phyloP scores from a whole-genome alignment of 1,140 invertebrate genomes.

The Drosophila willistoni region DNA sequence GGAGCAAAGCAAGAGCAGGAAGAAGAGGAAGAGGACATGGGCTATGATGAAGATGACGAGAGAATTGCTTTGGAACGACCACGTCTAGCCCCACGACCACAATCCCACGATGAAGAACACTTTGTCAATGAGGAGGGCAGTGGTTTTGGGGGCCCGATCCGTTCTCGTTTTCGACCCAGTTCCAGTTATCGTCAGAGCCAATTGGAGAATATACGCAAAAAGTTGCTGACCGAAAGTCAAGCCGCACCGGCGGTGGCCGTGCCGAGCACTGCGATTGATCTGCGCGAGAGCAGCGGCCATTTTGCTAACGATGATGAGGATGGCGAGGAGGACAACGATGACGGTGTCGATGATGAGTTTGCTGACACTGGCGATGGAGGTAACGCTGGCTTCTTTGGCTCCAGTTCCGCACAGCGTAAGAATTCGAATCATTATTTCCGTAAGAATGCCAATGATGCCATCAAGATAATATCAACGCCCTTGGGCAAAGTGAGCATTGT shows the following conservation, averaged over 20 bases:
- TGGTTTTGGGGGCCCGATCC: constrained; percentile 52
- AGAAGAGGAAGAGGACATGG: constrained; percentile 81
- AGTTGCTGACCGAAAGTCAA: constrained; percentile 65
- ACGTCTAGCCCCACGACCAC: constrained; percentile 44
- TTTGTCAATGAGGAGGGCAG: constrained; percentile 78
- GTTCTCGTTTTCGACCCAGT: constrained; percentile 56
- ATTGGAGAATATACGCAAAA: constrained; percentile 68
- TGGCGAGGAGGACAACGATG: constrained; percentile 79
- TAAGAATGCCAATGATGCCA: constrained; percentile 82
- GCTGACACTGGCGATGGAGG: constrained; percentile 57
- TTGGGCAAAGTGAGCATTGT: constrained; percentile 82
- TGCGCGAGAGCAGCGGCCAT: constrained; percentile 83
- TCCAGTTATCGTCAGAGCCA: constrained; percentile 52
- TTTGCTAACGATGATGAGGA: constrained; percentile 83
- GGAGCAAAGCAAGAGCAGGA: too few species aligned
- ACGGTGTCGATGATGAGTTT: constrained; percentile 76
- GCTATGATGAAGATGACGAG: constrained; percentile 80
- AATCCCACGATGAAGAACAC: constrained; percentile 62
- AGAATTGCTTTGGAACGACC: constrained; percentile 71
- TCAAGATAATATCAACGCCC: constrained; percentile 82
- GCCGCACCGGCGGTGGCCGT: constrained; percentile 51
- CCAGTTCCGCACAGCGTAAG: constrained; percentile 54
- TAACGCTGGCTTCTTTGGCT: constrained; percentile 70
- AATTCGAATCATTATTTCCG: constrained; percentile 71
- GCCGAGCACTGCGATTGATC: constrained; percentile 77